A percentile compares a stretch with the other conserved stretches of the same genome.
These are phyloP conservation scores for Hetaerina titia DNA, from an alignment of 2,888 invertebrate species.

Conservation along the genomic window DNA sequence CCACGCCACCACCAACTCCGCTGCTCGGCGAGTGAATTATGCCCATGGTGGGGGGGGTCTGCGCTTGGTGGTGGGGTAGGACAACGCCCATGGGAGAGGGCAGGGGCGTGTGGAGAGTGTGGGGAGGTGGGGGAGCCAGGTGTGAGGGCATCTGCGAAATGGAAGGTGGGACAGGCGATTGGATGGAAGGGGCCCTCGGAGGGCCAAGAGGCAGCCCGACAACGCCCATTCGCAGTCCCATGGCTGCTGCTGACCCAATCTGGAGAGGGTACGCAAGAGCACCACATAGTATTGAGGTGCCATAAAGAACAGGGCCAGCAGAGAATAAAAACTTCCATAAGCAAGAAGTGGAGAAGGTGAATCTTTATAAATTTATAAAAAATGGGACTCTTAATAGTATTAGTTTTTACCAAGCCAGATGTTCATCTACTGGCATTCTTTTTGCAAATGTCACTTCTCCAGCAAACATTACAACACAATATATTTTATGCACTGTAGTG, in stretches of 20 bases:
- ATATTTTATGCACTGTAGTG: background rate
- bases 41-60: conserved; percentile 41
- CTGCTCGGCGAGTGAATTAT: conserved; percentile 35
- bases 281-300: conserved; percentile 49
- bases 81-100: conserved; percentile 13
- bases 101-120: conserved; percentile 71
- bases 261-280: conserved; percentile 51
- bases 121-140: conserved; percentile 69
- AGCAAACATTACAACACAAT: background rate
- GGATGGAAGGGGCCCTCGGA: conserved; percentile 75
- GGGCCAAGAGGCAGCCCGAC: conserved; percentile 75
- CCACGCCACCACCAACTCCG: conserved; percentile 54
- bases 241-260: conserved; percentile 74
- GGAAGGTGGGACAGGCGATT: conserved; percentile 57
- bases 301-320: conserved; percentile 42
- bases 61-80: conserved; percentile 35
- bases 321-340: conserved; percentile 51
- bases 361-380: background rate
- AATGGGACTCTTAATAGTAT: background rate
- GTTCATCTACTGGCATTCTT: background rate
- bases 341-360: background rate
- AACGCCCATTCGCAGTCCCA: conserved; percentile 76
- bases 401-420: background rate
- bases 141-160: conserved; percentile 70
- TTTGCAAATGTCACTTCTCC: background rate